Base-by-base conservation (phyloP, 1,140 invertebrate species). In the Contarinia nasturtii region DNA sequence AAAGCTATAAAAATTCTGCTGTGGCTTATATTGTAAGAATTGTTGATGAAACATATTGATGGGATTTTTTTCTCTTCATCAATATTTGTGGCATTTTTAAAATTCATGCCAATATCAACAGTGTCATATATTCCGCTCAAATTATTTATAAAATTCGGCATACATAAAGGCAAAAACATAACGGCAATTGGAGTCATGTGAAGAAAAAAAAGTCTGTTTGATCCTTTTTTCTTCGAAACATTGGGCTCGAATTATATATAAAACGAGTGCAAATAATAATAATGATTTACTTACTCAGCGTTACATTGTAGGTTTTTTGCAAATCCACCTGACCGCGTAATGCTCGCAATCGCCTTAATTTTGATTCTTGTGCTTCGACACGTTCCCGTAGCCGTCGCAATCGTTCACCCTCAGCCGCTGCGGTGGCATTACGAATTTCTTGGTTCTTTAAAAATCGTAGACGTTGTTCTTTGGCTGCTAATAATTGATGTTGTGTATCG, bases 401-500 rank as follows among this genome's bases (percentile, higher is more conserved):
- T 51, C 86, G 70, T 61, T 93, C 90, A 56, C 83, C 85, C 65
- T 94, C 89, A 41, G 86, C 80, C 53, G 84, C 81, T 53, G 74
- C 71, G 59, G 72, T 60, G n/a, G 68, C 70, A 55, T 58, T 55
- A 48, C 57, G 61, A 53, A 80, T 79, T 67, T 92, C 87, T 65
- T 90, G 86, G 66, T 90, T 85, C 67, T 93, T 90, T 55, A 95
- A 77, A 72, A 89, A 91, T 55, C 90, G 82, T 62, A 94, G 75
- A 57, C 91, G 74, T 70, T 95, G 90, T 67, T 91, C 87, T 63
- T 86, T 86, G 58, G 86, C 87, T 53, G 85, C 82, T 55, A 92
- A 74, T 61, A 88, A 72, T 34, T 48, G 47, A 60, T 89, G 82
- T 70, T 90, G 87, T 53, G 80, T 77, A 69, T 94, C 89, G 63